A percentile compares a stretch with the other conserved stretches of the same genome.
These are phyloP conservation scores for Batillaria attramentaria DNA, from an alignment of 1,140 invertebrate species.

Conservation along the genomic window DNA sequence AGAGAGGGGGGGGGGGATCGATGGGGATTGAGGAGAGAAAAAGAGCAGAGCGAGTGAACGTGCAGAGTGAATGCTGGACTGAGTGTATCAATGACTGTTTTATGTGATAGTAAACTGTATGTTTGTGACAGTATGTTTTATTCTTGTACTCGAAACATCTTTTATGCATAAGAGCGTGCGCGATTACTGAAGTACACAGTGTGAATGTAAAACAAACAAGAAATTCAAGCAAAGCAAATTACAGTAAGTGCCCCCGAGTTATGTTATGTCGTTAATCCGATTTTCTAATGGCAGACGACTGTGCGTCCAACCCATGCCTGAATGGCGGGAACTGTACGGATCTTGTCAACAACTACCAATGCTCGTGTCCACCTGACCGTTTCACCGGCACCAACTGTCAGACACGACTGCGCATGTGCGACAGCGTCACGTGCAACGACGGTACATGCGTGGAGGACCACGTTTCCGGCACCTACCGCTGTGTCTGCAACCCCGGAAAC, in stretches of 20 bases:
- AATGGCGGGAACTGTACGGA: conserved; percentile 94
- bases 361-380: conserved; percentile 36
- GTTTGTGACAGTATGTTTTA: no score
- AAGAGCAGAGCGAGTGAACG: no score
- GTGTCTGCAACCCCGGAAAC: conserved; percentile 19
- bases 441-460: conserved; percentile 28
- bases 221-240: not conserved
- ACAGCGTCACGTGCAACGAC: conserved; percentile 56
- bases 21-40: no score
- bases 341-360: conserved; percentile 88
- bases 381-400: conserved; percentile 90
- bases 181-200: no score
- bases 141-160: no score
- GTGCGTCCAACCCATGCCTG: conserved; percentile 92
- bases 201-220: not conserved
- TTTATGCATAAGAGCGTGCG: no score
- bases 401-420: conserved; percentile 77
- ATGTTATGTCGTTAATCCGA: not conserved
- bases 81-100: no score
- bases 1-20: no score
- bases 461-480: conserved; percentile 9
- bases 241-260: not conserved
- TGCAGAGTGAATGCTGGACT: no score
- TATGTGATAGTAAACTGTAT: no score
- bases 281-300: conserved; percentile 80